These are phyloP conservation scores for Lampris incognitus DNA, from an alignment of 2,113 vertebrate genomes.

Conservation along the genomic window DNA sequence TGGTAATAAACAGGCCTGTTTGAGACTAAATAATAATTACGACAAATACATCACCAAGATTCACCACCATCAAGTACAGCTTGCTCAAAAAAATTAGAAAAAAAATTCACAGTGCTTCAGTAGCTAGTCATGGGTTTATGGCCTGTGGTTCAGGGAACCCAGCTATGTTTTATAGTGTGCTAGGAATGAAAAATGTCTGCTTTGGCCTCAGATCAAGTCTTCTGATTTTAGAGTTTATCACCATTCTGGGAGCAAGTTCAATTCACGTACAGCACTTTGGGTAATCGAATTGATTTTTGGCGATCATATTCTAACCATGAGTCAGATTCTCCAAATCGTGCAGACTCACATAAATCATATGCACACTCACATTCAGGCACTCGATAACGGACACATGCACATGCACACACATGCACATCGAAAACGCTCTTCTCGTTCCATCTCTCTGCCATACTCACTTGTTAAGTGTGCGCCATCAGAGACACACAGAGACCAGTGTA, in stretches of 20 bases:
- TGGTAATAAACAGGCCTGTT: too few relatives aligned
- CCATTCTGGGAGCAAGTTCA: constrained; percentile 41
- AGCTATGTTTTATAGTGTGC: constrained; percentile 16
- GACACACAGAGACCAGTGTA: too few relatives aligned
- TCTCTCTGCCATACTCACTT: too few relatives aligned
- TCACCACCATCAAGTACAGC: not conserved
- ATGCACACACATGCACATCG: constrained; percentile 7
- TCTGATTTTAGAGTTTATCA: constrained; percentile 40
- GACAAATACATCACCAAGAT: not conserved
- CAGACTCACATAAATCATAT: not conserved
- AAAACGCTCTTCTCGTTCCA: not conserved
- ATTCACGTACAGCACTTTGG: constrained; percentile 37
- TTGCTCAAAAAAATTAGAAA: too few relatives aligned
- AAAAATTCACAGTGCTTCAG: not conserved
- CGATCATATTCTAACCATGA: constrained; percentile 14
- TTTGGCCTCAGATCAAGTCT: constrained; percentile 34
- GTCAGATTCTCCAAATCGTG: constrained; percentile 27
- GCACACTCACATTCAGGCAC: not conserved
- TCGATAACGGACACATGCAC: constrained; percentile 10
- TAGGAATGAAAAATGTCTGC: constrained; percentile 50
- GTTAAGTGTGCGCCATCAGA: too few relatives aligned
- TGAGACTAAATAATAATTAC: too few relatives aligned
- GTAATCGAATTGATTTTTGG: constrained; percentile 26
- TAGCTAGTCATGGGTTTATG: constrained; percentile 23
- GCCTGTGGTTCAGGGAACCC: constrained; percentile 37